phyloP scores from a whole-genome alignment of 2,888 invertebrate species.

The Drosophila paracracens region DNA sequence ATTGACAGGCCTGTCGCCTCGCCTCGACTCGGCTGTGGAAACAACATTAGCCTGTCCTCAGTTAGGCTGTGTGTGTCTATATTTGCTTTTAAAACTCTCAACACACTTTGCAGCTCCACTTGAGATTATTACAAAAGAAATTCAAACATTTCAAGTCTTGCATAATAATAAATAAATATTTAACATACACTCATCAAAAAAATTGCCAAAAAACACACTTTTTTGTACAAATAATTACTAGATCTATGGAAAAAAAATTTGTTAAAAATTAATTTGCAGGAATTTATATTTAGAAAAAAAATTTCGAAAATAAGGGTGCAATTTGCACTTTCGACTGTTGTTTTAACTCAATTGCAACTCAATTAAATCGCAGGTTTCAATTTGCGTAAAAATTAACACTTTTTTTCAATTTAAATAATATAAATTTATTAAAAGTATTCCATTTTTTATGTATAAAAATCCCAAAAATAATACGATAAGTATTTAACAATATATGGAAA shows the following conservation, averaged over 20 bases:
- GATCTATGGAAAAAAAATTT: neutral
- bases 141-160: neutral
- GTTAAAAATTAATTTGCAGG: neutral
- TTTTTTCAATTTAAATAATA: neutral
- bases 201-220: neutral
- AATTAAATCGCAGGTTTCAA: neutral
- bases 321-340: neutral
- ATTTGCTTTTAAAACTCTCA: neutral
- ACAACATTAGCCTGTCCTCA: neutral
- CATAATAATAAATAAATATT: neutral
- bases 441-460: neutral
- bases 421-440: neutral
- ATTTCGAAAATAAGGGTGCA: accelerated
- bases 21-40: neutral
- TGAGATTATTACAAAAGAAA: neutral
- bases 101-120: neutral
- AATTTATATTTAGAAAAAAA: neutral
- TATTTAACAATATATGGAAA: neutral
- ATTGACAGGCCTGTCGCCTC: slow-evolving; percentile 22
- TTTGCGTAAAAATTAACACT: no score
- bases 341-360: neutral
- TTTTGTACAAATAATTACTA: neutral
- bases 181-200: neutral
- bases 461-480: neutral
- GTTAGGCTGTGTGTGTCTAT: neutral